These are phyloP conservation scores for Chiroxiphia lanceolata DNA, from an alignment of 2,797 vertebrate species.

Conservation along the genomic window DNA sequence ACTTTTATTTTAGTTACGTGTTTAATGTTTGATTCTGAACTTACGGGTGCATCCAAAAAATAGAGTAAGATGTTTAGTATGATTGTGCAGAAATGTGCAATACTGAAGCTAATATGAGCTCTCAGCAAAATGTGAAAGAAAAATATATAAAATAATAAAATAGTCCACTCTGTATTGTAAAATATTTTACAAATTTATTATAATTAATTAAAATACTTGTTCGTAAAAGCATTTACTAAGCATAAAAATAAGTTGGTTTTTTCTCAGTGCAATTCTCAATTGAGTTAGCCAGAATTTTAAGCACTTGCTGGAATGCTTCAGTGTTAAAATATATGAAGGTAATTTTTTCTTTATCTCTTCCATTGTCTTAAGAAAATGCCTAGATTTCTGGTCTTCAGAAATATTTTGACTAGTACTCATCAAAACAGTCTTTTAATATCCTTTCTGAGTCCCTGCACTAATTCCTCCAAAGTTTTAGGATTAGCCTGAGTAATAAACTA, in stretches of 20 bases:
- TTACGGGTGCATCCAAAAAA: neutral
- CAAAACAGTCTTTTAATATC: constrained; percentile 5
- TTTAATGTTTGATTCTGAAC: neutral
- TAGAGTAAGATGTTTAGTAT: neutral
- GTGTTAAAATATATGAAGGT: neutral
- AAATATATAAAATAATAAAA: neutral
- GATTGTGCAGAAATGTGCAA: neutral
- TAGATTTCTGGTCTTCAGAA: neutral
- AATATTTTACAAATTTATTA: neutral
- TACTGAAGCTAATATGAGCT: neutral
- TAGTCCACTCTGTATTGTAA: neutral
- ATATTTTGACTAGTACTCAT: neutral
- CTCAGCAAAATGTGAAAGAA: neutral
- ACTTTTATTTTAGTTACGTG: neutral
- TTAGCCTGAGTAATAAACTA: constrained; percentile 20
- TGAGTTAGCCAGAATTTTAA: neutral
- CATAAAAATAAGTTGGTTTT: neutral
- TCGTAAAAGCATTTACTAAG: neutral
- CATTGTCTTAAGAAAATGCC: neutral
- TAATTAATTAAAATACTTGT: neutral
- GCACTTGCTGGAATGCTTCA: neutral
- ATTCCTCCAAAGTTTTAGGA: constrained; percentile 17
- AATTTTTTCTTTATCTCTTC: neutral
- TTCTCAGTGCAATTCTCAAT: neutral
- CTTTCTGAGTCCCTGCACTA: constrained; percentile 11